These are phyloP conservation scores for Spilosoma lubricipeda DNA, from an alignment of 2,888 invertebrate species.

Conservation along the genomic window DNA sequence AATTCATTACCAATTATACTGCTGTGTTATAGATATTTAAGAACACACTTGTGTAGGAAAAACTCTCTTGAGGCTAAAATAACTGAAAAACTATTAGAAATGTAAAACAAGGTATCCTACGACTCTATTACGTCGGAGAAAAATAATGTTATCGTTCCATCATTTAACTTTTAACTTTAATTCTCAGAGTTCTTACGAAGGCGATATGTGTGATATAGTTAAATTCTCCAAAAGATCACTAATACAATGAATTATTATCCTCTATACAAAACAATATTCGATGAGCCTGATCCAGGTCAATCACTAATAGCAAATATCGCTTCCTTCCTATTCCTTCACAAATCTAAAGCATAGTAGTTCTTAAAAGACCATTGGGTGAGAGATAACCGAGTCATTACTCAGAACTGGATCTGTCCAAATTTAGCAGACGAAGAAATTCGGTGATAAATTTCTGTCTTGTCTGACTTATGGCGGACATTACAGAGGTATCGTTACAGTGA, in stretches of 20 bases:
- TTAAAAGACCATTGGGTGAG: not conserved
- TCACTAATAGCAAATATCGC: not conserved
- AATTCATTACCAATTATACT: too few relatives aligned
- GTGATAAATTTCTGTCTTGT: not conserved
- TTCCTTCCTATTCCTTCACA: not conserved
- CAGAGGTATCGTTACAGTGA: not conserved
- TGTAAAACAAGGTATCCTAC: not conserved
- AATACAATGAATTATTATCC: not conserved
- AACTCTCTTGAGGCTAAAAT: not conserved
- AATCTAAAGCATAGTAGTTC: not conserved
- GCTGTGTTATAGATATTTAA: too few relatives aligned
- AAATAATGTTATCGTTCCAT: not conserved
- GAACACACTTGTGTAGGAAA: not conserved
- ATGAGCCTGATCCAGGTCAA: not conserved
- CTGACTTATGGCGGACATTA: constrained; percentile 2
- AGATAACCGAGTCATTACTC: not conserved
- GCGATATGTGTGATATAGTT: not conserved
- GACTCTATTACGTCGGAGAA: not conserved
- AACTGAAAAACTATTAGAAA: not conserved
- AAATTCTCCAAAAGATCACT: not conserved
- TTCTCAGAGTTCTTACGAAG: not conserved
- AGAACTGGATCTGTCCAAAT: constrained; percentile 1
- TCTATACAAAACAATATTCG: not conserved
- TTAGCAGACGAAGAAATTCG: constrained; percentile 1
- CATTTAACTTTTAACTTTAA: too few relatives aligned